Evolutionary conservation across 2,888 invertebrate species (phyloP).

Genomic region (Rotaria macrura): DNA sequence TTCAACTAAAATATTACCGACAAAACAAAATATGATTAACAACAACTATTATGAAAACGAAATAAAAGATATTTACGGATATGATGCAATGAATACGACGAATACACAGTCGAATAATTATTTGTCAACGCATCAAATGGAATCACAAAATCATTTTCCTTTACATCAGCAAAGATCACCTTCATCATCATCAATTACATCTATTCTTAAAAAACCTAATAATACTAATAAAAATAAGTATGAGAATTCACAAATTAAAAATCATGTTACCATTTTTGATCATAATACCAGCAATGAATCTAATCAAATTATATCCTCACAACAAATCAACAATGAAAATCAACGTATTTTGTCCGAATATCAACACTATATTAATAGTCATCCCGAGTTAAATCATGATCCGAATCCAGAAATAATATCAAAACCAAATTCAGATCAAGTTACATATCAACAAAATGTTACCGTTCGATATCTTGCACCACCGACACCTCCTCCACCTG

Average conservation of each 20-base stretch:
- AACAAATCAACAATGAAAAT: not conserved
- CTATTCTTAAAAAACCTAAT: not conserved
- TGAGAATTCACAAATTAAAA: not conserved
- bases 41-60: not conserved
- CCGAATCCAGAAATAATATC: not conserved
- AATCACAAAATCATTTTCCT: not conserved
- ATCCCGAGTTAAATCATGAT: not conserved
- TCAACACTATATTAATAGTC: not conserved
- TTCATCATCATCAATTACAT: not conserved
- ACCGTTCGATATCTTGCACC: not conserved
- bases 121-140: not conserved
- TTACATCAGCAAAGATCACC: not conserved
- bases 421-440: not conserved
- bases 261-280: not conserved
- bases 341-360: not conserved
- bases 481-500: conserved; percentile 4
- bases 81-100: not conserved
- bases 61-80: not conserved
- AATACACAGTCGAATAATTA: not conserved
- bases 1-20: not conserved
- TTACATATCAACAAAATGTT: conserved; percentile 14
- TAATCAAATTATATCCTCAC: not conserved
- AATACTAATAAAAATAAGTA: not conserved
- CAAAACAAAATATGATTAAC: not conserved
- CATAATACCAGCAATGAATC: not conserved